Percentiles rank a stretch among this genome's conserved stretches.
Conservation (phyloP, 2,113 vertebrate genomes). For the Mus musculus region DNA sequence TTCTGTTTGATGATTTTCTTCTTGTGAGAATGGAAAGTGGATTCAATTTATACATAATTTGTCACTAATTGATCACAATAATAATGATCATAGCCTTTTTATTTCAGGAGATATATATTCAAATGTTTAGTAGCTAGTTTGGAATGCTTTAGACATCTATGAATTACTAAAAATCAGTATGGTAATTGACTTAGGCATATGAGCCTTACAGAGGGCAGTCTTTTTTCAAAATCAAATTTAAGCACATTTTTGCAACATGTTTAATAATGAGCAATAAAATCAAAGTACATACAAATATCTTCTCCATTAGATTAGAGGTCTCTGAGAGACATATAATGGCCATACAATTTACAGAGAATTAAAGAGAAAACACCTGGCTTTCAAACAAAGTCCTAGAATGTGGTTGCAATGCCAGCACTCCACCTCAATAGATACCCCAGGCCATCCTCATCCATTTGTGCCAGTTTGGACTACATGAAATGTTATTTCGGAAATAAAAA, state of each 20-base stretch:
- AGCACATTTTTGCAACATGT: not conserved
- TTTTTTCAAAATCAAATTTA: not conserved
- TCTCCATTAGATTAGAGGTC: not conserved
- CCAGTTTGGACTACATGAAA: not conserved
- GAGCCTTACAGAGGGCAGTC: not conserved
- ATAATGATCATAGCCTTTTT: not conserved
- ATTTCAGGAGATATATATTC: not conserved
- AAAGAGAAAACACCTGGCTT: not conserved
- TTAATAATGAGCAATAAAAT: not conserved
- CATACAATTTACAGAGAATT: not conserved
- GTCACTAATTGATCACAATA: not conserved
- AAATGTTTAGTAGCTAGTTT: slow-evolving; percentile 22
- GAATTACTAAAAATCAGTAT: not conserved
- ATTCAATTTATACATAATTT: not conserved
- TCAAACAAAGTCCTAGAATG: not conserved
- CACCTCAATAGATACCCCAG: not conserved
- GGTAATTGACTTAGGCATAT: not conserved
- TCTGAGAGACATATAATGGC: not conserved
- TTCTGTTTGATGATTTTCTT: not conserved
- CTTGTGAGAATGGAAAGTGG: not conserved
- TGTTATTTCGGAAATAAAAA: not conserved
- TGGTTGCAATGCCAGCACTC: not conserved
- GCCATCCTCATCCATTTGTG: too few relatives aligned
- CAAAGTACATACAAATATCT: not conserved
- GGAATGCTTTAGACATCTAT: slow-evolving; percentile 1